Base-by-base conservation (phyloP, 2,888 invertebrate genomes). In the Nemurella pictetii region DNA sequence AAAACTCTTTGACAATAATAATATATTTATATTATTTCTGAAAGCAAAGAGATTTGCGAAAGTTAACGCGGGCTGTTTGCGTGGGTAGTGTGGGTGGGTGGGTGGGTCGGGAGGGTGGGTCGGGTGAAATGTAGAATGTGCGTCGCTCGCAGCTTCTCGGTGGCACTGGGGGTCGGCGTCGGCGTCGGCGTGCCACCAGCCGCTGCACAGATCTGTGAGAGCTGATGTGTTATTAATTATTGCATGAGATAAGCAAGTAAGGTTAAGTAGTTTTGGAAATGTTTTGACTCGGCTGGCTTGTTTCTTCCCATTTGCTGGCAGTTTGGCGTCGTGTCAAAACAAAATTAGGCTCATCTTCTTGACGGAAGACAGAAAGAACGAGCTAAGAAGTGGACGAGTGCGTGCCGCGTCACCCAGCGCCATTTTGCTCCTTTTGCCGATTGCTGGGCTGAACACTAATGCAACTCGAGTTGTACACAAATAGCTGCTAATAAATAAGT, bases 201-300 rank as follows among this genome's bases (percentile, higher is more conserved):
- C 55, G 55, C 55, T 55, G 55, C 55, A 15, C 55, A 55, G 55
- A 55, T 55, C 15, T 20, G 20, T 2, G 55, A 12, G 55, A 55
- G 15, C 55, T 55, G 55, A 55, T 55, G 55, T 55, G 55, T 55
- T 55, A 55, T 55, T 55, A 55, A 55, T 55, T 55, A 55, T 55
- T 55, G 20, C 55, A 55, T 20, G 55, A 55, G 55, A 55, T 55
- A 55, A 55, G 55, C 55, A 20, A 55, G 55, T 55, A 55, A 55
- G 55, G 55, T 55, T 55, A 55, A 55, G 55, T 55, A 7, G 55
- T 55, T 75, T 75, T 75, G 27, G 75, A 75, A 75, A 75, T 75
- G 75, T 75, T 75, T 75, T 75, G 75, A 75, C 75, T 75, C 75
- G 9, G 26, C 75, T 75, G 75, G 75, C 26, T 27, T 75, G 28